These are phyloP conservation scores for Macrophya alboannulata DNA, from an alignment of 2,888 invertebrate genomes.

Conservation along the genomic window DNA sequence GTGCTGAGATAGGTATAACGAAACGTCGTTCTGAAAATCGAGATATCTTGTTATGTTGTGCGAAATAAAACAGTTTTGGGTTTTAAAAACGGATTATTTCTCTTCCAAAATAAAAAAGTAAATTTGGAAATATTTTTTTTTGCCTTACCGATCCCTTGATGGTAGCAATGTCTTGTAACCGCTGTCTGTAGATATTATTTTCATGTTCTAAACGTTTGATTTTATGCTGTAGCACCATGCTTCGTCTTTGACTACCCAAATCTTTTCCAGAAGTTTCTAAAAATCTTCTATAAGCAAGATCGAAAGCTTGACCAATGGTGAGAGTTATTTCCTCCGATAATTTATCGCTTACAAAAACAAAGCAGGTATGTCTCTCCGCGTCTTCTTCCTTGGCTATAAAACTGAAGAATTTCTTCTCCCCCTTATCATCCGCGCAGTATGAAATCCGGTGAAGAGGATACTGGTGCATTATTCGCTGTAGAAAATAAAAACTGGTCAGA, in stretches of 20 bases:
- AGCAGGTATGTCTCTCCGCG: slow-evolving; percentile 95
- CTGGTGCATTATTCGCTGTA: slow-evolving; percentile 91
- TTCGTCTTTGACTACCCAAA: slow-evolving; percentile 91
- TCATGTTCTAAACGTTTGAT: slow-evolving; percentile 94
- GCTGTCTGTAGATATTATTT: slow-evolving; percentile 90
- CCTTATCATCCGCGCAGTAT: slow-evolving; percentile 99
- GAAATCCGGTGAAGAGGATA: slow-evolving; percentile 98
- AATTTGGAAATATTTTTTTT: background rate
- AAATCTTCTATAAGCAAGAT: slow-evolving; percentile 97
- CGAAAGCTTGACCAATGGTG: slow-evolving; percentile 99
- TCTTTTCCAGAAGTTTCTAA: slow-evolving; percentile 95
- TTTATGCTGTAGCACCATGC: slow-evolving; percentile 90
- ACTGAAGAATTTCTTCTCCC: slow-evolving; percentile 98
- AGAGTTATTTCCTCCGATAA: slow-evolving; percentile 98
- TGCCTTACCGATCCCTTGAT: slow-evolving; percentile 80
- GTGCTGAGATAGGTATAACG: slow-evolving; percentile 81
- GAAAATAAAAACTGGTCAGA: slow-evolving; percentile 46
- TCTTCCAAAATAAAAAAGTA: background rate
- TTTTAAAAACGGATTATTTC: background rate
- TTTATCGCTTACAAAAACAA: slow-evolving; percentile 98
- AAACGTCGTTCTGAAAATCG: slow-evolving; percentile 79
- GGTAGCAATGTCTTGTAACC: slow-evolving; percentile 86
- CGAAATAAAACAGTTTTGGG: slow-evolving; percentile 12
- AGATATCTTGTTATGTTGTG: background rate
- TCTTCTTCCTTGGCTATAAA: slow-evolving; percentile 93